phyloP scores from a whole-genome alignment of 2,113 vertebrate genomes.

The Cervus canadensis region DNA sequence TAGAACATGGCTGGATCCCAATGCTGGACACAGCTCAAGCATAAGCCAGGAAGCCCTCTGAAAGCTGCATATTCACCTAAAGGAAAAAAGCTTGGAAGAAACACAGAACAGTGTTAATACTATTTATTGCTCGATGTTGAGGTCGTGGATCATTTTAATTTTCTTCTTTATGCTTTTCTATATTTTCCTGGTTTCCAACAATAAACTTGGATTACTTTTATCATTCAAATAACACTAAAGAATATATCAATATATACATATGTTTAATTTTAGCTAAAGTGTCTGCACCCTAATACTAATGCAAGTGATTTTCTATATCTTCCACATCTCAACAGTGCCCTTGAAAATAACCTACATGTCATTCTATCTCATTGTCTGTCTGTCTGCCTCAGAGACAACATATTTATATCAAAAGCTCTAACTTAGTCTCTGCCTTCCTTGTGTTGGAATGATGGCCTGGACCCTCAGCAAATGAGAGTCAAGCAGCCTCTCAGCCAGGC shows the following conservation, averaged over 20 bases:
- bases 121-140: background rate
- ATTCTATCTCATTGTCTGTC: background rate
- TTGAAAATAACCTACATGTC: background rate
- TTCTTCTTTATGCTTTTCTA: background rate
- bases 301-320: background rate
- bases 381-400: background rate
- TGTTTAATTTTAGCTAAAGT: background rate
- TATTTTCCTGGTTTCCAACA: background rate
- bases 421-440: background rate
- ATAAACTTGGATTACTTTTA: background rate
- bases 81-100: background rate
- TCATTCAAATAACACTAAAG: background rate
- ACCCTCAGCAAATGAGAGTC: background rate
- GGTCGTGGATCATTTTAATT: background rate
- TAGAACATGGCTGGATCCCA: background rate
- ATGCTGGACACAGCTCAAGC: background rate
- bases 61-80: background rate
- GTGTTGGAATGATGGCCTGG: background rate
- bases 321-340: background rate
- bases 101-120: background rate
- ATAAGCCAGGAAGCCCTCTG: background rate
- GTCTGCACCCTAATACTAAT: background rate
- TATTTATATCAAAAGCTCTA: background rate
- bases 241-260: background rate
- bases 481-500: background rate